Percentiles rank a stretch among this genome's conserved stretches.
phyloP scores from a whole-genome alignment of 2,797 vertebrate species.

The Lutjanus campechanus region DNA sequence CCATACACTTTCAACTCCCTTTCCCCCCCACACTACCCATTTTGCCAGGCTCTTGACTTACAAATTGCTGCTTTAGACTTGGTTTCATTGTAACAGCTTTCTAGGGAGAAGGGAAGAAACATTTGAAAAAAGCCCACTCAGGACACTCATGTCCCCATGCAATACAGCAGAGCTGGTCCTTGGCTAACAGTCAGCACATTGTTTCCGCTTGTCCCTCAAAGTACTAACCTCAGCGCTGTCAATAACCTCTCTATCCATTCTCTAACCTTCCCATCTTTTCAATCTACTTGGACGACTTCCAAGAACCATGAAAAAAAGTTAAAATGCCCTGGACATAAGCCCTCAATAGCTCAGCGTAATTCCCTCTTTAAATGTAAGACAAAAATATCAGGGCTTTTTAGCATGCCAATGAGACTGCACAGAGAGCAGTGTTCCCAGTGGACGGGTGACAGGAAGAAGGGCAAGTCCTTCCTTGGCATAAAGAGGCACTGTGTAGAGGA shows the following conservation, averaged over 20 bases:
- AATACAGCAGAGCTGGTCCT: constrained; percentile 83
- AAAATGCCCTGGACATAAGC: constrained; percentile 84
- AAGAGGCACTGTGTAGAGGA: constrained; percentile 68
- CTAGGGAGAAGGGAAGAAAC: constrained; percentile 68
- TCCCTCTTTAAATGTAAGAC: constrained; percentile 84
- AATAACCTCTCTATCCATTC: constrained; percentile 84
- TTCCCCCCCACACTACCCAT: constrained; percentile 68
- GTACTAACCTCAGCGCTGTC: constrained; percentile 79
- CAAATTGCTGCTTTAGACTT: constrained; percentile 85
- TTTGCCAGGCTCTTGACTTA: constrained; percentile 85
- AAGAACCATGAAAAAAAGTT: constrained; percentile 75
- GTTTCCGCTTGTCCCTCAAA: constrained; percentile 89
- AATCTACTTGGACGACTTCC: constrained; percentile 80
- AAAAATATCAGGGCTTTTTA: constrained; percentile 85
- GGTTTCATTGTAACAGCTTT: constrained; percentile 83
- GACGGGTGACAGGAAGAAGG: constrained; percentile 66
- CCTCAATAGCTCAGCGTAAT: constrained; percentile 80
- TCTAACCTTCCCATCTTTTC: constrained; percentile 81
- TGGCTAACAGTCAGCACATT: constrained; percentile 89
- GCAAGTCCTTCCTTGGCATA: constrained; percentile 71
- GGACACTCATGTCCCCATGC: constrained; percentile 86
- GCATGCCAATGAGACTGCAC: constrained; percentile 80
- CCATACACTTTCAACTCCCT: constrained; percentile 64
- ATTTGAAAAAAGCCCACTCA: constrained; percentile 75
- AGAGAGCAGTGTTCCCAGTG: constrained; percentile 66